Percentiles rank a stretch among this genome's conserved stretches.
phyloP scores from a whole-genome alignment of 2,113 vertebrate species.

The Atrichornis clamosus region DNA sequence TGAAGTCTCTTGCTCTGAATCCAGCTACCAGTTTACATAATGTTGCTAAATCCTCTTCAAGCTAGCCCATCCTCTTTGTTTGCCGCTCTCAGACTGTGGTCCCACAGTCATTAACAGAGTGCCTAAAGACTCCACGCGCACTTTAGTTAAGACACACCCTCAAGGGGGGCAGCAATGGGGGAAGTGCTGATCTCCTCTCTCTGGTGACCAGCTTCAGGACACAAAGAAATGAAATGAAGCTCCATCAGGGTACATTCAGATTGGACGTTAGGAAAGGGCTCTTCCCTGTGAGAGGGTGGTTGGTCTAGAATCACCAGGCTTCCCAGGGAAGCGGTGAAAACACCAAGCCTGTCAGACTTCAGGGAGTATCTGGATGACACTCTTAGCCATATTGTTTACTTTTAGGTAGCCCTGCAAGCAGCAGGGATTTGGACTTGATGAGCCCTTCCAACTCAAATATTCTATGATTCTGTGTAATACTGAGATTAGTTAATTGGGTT shows the following conservation, averaged over 20 bases:
- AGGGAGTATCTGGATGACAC: background rate
- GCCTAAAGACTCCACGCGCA: background rate
- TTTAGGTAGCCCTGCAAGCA: background rate
- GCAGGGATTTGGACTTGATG: background rate
- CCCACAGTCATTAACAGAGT: background rate
- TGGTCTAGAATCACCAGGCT: background rate
- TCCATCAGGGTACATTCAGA: background rate
- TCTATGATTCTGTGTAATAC: background rate
- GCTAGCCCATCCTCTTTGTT: background rate
- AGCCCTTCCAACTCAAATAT: background rate
- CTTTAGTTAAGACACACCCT: background rate
- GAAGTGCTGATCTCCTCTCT: background rate
- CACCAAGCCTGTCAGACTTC: background rate
- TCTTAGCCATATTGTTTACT: background rate
- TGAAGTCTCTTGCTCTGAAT: background rate
- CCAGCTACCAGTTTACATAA: background rate
- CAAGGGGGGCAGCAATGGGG: accelerated
- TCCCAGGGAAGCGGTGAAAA: background rate
- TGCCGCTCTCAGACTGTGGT: background rate
- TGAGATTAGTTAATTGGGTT: background rate
- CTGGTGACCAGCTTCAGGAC: background rate
- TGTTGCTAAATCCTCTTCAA: background rate
- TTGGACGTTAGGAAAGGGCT: background rate
- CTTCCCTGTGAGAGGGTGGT: background rate
- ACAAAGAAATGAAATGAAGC: background rate